Evolutionary conservation across 2,888 invertebrate genomes (phyloP), one percentile per base, ranked within the genome.

Genomic region (Nasonia oneida): DNA sequence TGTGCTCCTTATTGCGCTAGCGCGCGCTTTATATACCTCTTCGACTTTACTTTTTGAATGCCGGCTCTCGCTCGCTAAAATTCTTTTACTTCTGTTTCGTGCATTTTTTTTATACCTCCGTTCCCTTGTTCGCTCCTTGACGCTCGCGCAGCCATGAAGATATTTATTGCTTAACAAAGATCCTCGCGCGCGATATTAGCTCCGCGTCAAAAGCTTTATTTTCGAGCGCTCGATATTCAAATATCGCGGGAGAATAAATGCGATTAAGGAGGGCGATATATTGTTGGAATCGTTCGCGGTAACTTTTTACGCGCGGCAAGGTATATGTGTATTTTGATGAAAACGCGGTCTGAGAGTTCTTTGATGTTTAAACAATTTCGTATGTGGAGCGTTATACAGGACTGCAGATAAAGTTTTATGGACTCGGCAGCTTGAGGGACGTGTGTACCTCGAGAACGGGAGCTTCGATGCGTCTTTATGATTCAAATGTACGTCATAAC

Each of bases 91-190:
- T 47, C 67, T 8, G 42, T 74, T 57, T 75, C 71, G 1, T 61
- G 6, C 73, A 70, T 39, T 77, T 85, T 77, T 42, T 42, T 67
- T 23, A 84, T 74, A 14, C 4, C 42, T 37, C 29, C 42, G 3
- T 79, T 53, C 15, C 67, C 67, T 74, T 23, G 39, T 84, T 74
- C 50, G 23, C 39, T 61, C 61, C 42, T 73, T 71, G 6, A n/a
- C 0, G 57, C 18, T n/a, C 1, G 37, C 10, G 33, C 33, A 61
- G 57, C 71, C 12, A n/a, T 37, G 2, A 12, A 14, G 18, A 73
- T 64, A 83, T 83, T 67, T 79, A 79, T 84, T 50, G 23, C 78
- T 47, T 42, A n/a, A 50, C 74, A 47, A 50, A 74, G 29, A 74
- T 74, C 8, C 74, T 12, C n/a, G 42, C 12, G 14, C 42, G 14